Evolutionary conservation across 2,888 invertebrate genomes (phyloP).

Genomic region (Serrognathus titanus): DNA sequence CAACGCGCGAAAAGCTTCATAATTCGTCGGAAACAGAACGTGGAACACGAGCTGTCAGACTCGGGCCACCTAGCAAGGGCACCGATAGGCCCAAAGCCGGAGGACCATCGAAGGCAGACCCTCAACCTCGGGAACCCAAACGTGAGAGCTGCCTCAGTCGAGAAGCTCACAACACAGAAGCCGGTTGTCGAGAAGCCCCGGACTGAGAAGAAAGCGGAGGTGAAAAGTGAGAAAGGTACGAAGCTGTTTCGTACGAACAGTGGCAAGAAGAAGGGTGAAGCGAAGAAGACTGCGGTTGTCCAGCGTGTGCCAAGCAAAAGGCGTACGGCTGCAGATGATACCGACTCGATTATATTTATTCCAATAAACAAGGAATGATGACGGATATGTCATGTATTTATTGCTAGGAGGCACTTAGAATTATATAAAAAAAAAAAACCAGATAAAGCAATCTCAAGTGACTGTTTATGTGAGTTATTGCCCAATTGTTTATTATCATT

Average conservation of each 20-base stretch:
- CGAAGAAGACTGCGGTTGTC: no score
- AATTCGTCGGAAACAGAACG: slow-evolving; percentile 25
- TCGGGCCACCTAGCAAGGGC: slow-evolving; percentile 34
- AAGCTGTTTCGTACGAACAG: slow-evolving; percentile 8
- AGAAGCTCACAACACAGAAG: not conserved
- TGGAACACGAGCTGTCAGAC: slow-evolving; percentile 31
- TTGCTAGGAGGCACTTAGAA: no score
- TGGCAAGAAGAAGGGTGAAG: slow-evolving; percentile 3
- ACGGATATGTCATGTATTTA: no score
- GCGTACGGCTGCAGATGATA: no score
- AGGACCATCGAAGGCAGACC: slow-evolving; percentile 1
- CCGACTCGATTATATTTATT: no score
- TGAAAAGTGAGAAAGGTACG: not conserved
- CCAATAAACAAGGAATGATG: no score
- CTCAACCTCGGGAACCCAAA: slow-evolving; percentile 5
- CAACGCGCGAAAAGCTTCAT: slow-evolving; percentile 41
- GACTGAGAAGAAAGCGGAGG: not conserved
- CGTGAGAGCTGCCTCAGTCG: slow-evolving; percentile 3
- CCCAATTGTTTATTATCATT: no score
- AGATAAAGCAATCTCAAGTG: no score
- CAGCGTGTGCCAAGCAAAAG: no score
- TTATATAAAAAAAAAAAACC: no score
- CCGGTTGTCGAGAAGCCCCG: not conserved
- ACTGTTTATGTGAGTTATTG: no score
- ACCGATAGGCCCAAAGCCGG: slow-evolving; percentile 7